A percentile compares a stretch with the other conserved stretches of the same genome.
Evolutionary conservation across 2,113 vertebrate genomes (phyloP).

Genomic region (Myodes glareolus): DNA sequence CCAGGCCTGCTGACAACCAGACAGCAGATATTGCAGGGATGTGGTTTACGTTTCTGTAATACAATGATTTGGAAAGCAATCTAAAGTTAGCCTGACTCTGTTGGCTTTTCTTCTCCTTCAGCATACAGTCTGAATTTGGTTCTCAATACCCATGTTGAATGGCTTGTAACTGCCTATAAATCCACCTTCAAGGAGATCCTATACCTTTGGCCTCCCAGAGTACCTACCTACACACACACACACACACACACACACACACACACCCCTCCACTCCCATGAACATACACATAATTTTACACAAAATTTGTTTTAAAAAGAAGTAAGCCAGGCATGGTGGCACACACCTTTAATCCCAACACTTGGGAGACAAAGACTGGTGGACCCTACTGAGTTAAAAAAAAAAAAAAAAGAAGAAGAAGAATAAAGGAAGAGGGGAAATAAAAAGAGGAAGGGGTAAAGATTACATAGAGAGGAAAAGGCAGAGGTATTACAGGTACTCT

Average conservation of each 20-base stretch:
- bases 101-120: neutral
- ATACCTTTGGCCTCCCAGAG: neutral
- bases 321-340: neutral
- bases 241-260: neutral
- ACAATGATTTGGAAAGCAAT: slow-evolving; percentile 38
- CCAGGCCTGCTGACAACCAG: neutral
- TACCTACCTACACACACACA: neutral
- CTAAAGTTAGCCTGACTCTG: neutral
- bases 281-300: neutral
- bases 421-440: neutral
- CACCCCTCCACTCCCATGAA: neutral
- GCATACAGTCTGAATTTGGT: neutral
- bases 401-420: neutral
- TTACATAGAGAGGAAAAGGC: neutral
- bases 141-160: neutral
- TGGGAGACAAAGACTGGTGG: neutral
- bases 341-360: neutral
- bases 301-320: neutral
- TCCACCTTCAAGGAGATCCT: neutral
- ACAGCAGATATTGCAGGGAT: neutral
- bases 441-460: neutral
- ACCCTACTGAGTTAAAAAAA: neutral
- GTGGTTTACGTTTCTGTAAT: neutral
- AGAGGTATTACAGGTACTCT: neutral
- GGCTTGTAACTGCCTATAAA: neutral